Evolutionary conservation across 2,797 vertebrate species (phyloP).

Genomic region (Gobionotothen gibberifrons): DNA sequence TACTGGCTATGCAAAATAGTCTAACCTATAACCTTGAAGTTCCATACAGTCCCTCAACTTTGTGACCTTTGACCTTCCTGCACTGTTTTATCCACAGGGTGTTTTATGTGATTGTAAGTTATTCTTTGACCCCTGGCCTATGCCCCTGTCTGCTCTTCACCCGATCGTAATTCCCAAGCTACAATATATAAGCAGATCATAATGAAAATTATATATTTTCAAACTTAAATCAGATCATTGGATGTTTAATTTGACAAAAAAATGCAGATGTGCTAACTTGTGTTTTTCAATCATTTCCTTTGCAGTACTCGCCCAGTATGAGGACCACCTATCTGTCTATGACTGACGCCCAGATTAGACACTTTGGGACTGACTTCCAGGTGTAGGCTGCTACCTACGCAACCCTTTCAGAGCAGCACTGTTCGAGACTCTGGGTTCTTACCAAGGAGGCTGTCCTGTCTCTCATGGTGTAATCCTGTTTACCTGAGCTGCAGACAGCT

Average conservation of each 20-base stretch:
- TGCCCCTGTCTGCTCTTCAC: constrained; percentile 31
- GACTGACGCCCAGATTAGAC: constrained; percentile 90
- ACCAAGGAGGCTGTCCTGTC: constrained; percentile 38
- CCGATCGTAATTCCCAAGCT: constrained; percentile 3
- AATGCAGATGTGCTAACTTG: constrained; percentile 31
- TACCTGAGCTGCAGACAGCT: constrained; percentile 41
- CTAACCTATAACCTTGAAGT: constrained; percentile 32
- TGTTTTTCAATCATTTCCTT: constrained; percentile 32
- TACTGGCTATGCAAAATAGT: constrained; percentile 34
- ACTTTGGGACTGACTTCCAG: constrained; percentile 87
- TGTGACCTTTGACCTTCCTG: constrained; percentile 52
- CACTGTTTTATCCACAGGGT: constrained; percentile 48
- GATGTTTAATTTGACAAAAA: constrained; percentile 14
- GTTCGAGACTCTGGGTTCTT: constrained; percentile 46
- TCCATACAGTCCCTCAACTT: constrained; percentile 31
- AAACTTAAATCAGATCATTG: constrained; percentile 16
- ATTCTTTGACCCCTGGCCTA: constrained; percentile 23
- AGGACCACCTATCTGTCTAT: constrained; percentile 94
- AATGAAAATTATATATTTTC: constrained; percentile 11
- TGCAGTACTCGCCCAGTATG: constrained; percentile 97
- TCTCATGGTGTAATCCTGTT: constrained; percentile 59
- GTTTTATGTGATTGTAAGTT: constrained; percentile 60
- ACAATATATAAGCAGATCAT: constrained; percentile 29
- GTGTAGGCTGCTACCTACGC: constrained; percentile 75
- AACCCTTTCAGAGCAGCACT: constrained; percentile 41